Evolutionary conservation across 2,888 invertebrate genomes (phyloP), one percentile per base, ranked within the genome.

Genomic region (Chrysopilus asiliformis): DNA sequence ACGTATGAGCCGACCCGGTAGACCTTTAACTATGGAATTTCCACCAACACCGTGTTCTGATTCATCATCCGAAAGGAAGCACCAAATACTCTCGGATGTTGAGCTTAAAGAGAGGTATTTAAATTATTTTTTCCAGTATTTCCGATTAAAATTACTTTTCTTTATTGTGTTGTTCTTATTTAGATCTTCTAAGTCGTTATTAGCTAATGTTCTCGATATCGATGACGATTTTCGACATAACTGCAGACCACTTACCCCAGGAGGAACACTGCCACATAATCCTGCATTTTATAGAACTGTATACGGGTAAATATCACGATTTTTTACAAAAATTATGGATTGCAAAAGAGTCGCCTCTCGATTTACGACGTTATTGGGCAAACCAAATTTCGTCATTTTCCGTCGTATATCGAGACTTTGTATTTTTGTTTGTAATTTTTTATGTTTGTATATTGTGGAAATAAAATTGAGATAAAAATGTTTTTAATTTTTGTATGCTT

Each of bases 151-250:
- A n/a, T n/a, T n/a, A n/a, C n/a, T n/a, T n/a, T n/a, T n/a, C n/a
- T n/a, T n/a, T n/a, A n/a, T 36, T 29, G 16, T 20, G 18, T 14
- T 10, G 14, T 25, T 4, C 10, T 22, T 12, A 10, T 14, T 7
- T n/a, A 63, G 83, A 57, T 91, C 91, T 51, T 91, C 91, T 56
- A 90, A 91, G 68, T 90, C 90, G 60, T 74, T 95, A 55, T 72
- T 95, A 58, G 93, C 94, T 54, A 94, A 94, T 68, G 91, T 94
- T 56, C 75, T 94, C 57, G 94, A 94, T 69, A 86, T 94, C 67
- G 94, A 94, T 65, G 94, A 94, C 67, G 94, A 94, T 71, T 86
- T 89, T 68, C 74, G 83, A 53, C 82, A 81, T 66, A 74, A 75
- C 60, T 79, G 79, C 57, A 70, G 78, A 63, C 76, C 76, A 64